Percentiles rank a stretch among this genome's conserved stretches.
These are phyloP conservation scores for Plutella xylostella DNA, from an alignment of 2,888 invertebrate genomes.

Conservation along the genomic window DNA sequence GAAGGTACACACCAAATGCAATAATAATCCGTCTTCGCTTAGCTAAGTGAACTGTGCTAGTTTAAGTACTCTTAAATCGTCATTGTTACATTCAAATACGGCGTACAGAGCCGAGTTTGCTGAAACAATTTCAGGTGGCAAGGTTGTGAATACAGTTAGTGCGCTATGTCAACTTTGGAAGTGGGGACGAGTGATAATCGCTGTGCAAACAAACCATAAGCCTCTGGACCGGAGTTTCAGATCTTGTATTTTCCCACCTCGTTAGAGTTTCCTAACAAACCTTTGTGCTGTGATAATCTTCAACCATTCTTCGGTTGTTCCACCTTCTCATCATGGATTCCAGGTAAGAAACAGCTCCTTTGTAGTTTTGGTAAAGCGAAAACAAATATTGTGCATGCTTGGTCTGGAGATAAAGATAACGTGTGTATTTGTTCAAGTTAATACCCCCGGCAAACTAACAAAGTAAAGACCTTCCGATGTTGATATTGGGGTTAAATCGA, in stretches of 20 bases:
- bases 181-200: conserved; percentile 59
- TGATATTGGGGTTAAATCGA: no score
- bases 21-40: no score
- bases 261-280: conserved; percentile 42
- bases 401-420: neutral
- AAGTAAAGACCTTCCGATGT: no score
- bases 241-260: conserved; percentile 40
- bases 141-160: conserved; percentile 59
- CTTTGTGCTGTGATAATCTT: neutral
- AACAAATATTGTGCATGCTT: neutral
- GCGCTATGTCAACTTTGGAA: conserved; percentile 60
- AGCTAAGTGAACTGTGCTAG: neutral
- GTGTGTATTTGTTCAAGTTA: no score
- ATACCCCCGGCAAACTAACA: no score
- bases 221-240: conserved; percentile 31
- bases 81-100: conserved; percentile 12
- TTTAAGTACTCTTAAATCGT: neutral
- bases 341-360: no score
- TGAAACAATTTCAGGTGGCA: conserved; percentile 39
- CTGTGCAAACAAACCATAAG: conserved; percentile 53
- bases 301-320: neutral
- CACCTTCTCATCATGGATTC: conserved; percentile 43
- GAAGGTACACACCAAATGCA: no score
- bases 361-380: neutral
- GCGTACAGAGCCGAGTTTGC: conserved; percentile 35